Percentiles rank a stretch among this genome's conserved stretches.
Conservation (phyloP, 2,888 invertebrate genomes). For the Idaea straminata region DNA sequence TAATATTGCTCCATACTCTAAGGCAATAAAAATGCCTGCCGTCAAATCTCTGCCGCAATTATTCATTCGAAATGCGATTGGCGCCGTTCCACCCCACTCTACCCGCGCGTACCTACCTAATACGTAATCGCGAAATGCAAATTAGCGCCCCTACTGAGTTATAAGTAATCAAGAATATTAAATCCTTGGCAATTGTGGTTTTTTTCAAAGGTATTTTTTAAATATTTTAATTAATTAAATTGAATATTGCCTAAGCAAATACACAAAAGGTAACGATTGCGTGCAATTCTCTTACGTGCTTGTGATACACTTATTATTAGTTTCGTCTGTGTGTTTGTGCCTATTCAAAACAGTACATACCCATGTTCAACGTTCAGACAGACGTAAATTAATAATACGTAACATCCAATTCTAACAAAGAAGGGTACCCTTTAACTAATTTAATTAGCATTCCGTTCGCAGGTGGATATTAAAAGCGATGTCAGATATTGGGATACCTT, state of each 20-base stretch:
- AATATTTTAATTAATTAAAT: neutral
- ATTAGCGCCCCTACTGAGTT: constrained; percentile 33
- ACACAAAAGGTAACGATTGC: neutral
- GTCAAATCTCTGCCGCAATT: constrained; percentile 70
- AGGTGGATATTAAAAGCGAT: constrained; percentile 38
- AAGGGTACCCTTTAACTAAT: constrained; percentile 23
- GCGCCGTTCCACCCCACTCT: constrained; percentile 27
- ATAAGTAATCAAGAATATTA: constrained; percentile 28
- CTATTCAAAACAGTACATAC: constrained; percentile 9
- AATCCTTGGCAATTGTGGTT: constrained; percentile 11
- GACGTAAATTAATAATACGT: constrained; percentile 3
- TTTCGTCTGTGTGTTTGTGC: constrained; percentile 1
- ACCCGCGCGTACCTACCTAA: constrained; percentile 19
- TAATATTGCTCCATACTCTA: constrained; percentile 54
- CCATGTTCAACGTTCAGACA: constrained; percentile 10
- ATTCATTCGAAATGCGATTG: constrained; percentile 70
- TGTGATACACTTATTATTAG: neutral
- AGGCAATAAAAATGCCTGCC: constrained; percentile 72
- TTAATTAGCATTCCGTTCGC: constrained; percentile 45
- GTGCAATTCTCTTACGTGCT: neutral
- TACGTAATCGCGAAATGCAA: constrained; percentile 36
- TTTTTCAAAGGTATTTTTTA: neutral
- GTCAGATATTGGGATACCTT: constrained; percentile 33
- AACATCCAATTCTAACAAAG: neutral
- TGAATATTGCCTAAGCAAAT: neutral